Conservation (phyloP, 2,113 vertebrate species). For the Lucifuga dentata region DNA sequence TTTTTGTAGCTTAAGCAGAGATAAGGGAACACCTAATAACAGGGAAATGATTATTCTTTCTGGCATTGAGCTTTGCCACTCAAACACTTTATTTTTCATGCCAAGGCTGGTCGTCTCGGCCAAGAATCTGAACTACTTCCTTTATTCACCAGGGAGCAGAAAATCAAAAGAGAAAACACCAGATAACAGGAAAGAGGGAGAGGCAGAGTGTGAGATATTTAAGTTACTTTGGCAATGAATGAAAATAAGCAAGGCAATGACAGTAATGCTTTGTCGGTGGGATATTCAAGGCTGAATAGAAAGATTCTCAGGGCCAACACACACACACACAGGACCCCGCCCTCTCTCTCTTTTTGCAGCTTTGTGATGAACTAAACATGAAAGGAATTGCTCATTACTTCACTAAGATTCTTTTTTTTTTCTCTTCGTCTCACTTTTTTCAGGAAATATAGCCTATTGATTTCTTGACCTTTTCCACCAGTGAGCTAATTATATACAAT, state of each 20-base stretch:
- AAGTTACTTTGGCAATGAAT: slow-evolving; percentile 9
- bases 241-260: slow-evolving; percentile 2
- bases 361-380: background rate
- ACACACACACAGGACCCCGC: background rate
- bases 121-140: slow-evolving; percentile 5
- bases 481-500: slow-evolving; percentile 36
- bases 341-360: background rate
- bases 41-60: slow-evolving; percentile 26
- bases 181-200: background rate
- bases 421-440: background rate
- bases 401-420: background rate
- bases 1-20: slow-evolving; percentile 10
- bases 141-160: slow-evolving; percentile 11
- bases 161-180: background rate
- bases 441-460: slow-evolving; percentile 8
- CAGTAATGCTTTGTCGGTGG: background rate
- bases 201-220: background rate
- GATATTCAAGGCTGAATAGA: background rate
- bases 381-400: background rate
- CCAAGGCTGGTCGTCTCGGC: background rate
- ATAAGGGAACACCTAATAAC: slow-evolving; percentile 26
- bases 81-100: background rate
- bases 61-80: background rate
- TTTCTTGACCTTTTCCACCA: slow-evolving; percentile 49
- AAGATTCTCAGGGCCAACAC: background rate